Conservation (phyloP, 1,140 invertebrate genomes). For the Diabrotica undecimpunctata region DNA sequence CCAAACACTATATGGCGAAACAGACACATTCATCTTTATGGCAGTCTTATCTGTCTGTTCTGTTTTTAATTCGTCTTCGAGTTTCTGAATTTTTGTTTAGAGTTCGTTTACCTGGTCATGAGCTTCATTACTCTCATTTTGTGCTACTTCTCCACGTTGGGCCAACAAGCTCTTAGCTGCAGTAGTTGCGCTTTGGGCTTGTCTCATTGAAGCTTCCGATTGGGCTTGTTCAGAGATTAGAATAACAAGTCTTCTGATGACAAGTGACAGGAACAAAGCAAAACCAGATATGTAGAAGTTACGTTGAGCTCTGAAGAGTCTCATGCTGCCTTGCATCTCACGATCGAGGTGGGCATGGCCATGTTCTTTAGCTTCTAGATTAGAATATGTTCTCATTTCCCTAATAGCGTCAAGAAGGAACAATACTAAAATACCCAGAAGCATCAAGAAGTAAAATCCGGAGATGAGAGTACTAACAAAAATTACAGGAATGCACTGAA, state of each 20-base stretch:
- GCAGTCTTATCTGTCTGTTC: no score
- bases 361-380: conserved; percentile 37
- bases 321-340: conserved; percentile 94
- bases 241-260: conserved; percentile 80
- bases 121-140: conserved; percentile 59
- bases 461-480: no score
- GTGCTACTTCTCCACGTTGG: conserved; percentile 57
- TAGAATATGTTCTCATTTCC: conserved; percentile 93
- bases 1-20: no score
- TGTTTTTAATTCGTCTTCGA: no score
- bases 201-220: conserved; percentile 82
- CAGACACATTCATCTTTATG: no score
- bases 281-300: conserved; percentile 99
- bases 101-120: conserved; percentile 62
- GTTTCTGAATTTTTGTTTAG: no score
- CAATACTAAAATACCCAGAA: conserved; percentile 77
- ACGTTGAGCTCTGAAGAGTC: conserved; percentile 93
- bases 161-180: conserved; percentile 71
- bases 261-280: conserved; percentile 78
- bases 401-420: conserved; percentile 88
- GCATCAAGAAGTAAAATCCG: conserved; percentile 80
- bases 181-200: conserved; percentile 83
- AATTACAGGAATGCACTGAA: no score
- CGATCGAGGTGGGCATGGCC: conserved; percentile 72
- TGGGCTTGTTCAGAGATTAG: conserved; percentile 81